A percentile compares a stretch with the other conserved stretches of the same genome.
Evolutionary conservation across 2,797 vertebrate species (phyloP).

Genomic region (Sciurus carolinensis): DNA sequence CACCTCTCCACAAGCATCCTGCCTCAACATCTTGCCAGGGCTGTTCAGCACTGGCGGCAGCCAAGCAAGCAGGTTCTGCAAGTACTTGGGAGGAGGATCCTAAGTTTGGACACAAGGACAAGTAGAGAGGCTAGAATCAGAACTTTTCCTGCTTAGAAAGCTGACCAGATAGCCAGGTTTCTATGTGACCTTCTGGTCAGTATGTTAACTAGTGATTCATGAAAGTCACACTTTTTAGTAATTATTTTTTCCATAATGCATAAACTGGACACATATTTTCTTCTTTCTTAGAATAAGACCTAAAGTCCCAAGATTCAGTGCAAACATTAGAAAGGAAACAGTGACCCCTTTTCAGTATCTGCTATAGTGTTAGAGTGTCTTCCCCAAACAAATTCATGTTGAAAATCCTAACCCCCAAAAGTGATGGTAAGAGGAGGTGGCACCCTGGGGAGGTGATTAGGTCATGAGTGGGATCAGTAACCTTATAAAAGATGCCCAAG

Average conservation of each 20-base stretch:
- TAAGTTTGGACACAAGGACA: background rate
- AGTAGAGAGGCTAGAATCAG: background rate
- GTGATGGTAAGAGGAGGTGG: background rate
- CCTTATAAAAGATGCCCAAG: background rate
- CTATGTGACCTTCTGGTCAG: background rate
- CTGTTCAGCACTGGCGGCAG: conserved; percentile 89
- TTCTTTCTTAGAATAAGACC: conserved; percentile 33
- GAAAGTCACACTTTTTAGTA: background rate
- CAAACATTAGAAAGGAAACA: conserved; percentile 23
- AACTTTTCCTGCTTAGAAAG: conserved; percentile 18
- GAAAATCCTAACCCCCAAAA: background rate
- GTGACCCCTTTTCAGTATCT: background rate
- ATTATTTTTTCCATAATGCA: conserved; percentile 9
- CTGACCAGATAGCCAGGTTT: background rate
- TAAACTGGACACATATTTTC: background rate
- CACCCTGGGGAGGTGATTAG: background rate
- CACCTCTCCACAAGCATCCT: background rate
- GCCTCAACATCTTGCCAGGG: background rate
- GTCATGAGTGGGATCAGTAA: background rate
- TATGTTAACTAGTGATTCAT: conserved; percentile 1
- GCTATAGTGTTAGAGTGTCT: background rate
- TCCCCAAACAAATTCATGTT: background rate
- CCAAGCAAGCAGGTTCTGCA: background rate
- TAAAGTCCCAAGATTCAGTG: background rate
- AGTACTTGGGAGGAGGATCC: background rate